phyloP scores from a whole-genome alignment of 2,797 vertebrate species.

The Bufotes viridis region DNA sequence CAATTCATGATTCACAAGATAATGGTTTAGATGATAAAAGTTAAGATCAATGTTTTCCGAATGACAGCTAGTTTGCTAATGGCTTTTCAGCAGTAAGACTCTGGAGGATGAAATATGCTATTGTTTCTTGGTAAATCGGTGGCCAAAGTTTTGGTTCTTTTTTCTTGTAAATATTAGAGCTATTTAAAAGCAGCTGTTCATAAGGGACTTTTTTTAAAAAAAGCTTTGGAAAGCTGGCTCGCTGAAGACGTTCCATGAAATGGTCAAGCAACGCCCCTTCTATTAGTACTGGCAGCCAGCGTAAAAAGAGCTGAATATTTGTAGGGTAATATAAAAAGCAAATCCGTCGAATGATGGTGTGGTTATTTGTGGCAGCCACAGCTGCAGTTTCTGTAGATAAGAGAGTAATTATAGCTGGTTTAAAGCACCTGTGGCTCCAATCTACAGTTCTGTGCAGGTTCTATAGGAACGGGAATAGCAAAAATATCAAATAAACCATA shows the following conservation, averaged over 20 bases:
- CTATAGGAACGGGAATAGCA: not conserved
- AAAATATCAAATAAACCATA: not conserved
- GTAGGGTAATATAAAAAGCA: not conserved
- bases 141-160: constrained; percentile 18
- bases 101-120: constrained; percentile 16
- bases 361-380: constrained; percentile 2
- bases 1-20: constrained; percentile 2
- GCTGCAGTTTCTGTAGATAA: constrained; percentile 16
- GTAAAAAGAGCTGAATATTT: constrained; percentile 24
- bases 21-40: constrained; percentile 2
- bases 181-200: constrained; percentile 25
- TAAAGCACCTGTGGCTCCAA: not conserved
- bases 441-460: not conserved
- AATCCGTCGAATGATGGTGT: not conserved
- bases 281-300: constrained; percentile 25
- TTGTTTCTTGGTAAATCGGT: constrained; percentile 13
- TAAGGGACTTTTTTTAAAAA: not conserved
- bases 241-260: constrained; percentile 38
- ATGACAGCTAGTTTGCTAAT: constrained; percentile 23
- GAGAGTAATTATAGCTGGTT: constrained; percentile 18
- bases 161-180: constrained; percentile 3
- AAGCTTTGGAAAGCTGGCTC: constrained; percentile 49
- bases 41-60: constrained; percentile 36
- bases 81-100: constrained; percentile 21
- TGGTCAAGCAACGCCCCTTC: constrained; percentile 45